Evolutionary conservation across 2,888 invertebrate genomes (phyloP).

Genomic region (Paralinhomoeus sp.): DNA sequence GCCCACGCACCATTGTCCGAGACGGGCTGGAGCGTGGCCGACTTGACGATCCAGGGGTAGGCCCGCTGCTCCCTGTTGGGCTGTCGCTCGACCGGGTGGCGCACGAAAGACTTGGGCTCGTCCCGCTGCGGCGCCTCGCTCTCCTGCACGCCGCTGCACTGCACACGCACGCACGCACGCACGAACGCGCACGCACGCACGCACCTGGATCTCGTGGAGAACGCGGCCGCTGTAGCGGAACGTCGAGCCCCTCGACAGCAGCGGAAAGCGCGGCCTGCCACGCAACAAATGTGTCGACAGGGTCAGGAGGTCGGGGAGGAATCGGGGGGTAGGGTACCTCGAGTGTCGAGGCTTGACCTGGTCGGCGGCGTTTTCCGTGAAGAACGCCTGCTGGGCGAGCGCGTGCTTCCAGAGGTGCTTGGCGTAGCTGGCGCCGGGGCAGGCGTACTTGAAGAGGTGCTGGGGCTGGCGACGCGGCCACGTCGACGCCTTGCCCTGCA

Average conservation of each 20-base stretch:
- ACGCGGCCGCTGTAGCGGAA: constrained; percentile 18
- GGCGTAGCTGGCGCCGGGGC: constrained; percentile 68
- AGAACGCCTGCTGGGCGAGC: constrained; percentile 89
- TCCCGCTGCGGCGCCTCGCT: neutral
- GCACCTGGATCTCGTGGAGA: constrained; percentile 14
- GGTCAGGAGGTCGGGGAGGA: neutral
- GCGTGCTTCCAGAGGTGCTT: constrained; percentile 92
- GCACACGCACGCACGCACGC: neutral
- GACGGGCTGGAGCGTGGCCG: constrained; percentile 5
- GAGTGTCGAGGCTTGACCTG: constrained; percentile 10
- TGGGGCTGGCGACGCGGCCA: too few relatives aligned
- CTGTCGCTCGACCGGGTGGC: constrained; percentile 12
- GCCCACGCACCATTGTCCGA: too few relatives aligned
- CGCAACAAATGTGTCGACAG: neutral
- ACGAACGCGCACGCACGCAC: neutral
- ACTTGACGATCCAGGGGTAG: constrained; percentile 6
- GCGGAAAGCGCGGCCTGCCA: constrained; percentile 15
- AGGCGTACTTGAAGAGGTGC: constrained; percentile 60
- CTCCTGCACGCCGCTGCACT: neutral
- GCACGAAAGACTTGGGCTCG: constrained; percentile 5
- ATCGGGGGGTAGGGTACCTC: neutral
- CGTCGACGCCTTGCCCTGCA: too few relatives aligned
- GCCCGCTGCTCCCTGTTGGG: constrained; percentile 9
- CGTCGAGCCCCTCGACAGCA: constrained; percentile 16
- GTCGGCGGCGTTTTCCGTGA: constrained; percentile 37